These are phyloP conservation scores for Lanius collurio DNA, from an alignment of 2,113 vertebrate genomes.

Conservation along the genomic window DNA sequence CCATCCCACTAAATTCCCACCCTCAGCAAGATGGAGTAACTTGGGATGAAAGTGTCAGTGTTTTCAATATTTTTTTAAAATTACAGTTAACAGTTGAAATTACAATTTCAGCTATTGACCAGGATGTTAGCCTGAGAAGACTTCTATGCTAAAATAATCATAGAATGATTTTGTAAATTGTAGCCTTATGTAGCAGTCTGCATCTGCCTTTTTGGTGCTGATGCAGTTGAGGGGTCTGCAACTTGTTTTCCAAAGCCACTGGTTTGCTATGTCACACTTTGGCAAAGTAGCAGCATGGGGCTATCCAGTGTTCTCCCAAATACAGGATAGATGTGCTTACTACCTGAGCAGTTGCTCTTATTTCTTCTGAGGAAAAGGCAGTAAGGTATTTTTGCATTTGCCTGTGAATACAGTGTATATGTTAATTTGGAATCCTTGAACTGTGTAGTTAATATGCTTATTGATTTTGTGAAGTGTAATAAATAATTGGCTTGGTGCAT, in stretches of 20 bases:
- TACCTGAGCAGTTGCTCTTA: not conserved
- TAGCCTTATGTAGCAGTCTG: not conserved
- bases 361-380: not conserved
- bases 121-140: not conserved
- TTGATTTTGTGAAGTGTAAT: not conserved
- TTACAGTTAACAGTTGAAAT: not conserved
- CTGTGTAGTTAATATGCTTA: not conserved
- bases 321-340: not conserved
- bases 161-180: not conserved
- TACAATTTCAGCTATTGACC: not conserved
- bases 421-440: not conserved
- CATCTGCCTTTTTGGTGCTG: not conserved
- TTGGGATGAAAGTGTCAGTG: not conserved
- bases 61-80: not conserved
- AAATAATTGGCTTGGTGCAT: not conserved
- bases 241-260: not conserved
- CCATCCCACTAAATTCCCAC: rapidly evolving
- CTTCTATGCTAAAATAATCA: not conserved
- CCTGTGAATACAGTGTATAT: not conserved
- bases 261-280: rapidly evolving
- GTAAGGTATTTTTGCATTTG: not conserved
- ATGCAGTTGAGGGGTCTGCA: not conserved
- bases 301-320: not conserved
- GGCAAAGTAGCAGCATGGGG: not conserved
- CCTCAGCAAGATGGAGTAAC: not conserved